Evolutionary conservation across 2,113 vertebrate genomes (phyloP).

Genomic region (Petromus typicus): DNA sequence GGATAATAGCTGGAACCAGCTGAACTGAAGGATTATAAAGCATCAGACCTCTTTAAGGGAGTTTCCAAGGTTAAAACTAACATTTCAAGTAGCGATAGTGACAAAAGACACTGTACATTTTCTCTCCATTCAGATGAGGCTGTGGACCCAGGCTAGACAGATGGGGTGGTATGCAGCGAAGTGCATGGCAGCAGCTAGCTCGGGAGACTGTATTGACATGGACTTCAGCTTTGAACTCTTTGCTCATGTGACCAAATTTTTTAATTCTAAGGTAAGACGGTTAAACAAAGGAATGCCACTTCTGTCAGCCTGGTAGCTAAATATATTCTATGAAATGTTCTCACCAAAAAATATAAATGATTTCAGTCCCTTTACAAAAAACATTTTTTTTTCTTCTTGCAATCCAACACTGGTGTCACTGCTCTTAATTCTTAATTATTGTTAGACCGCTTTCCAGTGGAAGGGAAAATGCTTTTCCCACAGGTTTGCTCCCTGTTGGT

Average conservation of each 20-base stretch:
- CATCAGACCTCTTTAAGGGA: not conserved
- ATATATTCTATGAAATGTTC: not conserved
- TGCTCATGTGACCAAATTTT: constrained; percentile 97
- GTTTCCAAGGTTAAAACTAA: not conserved
- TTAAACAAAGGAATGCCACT: not conserved
- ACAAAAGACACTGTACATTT: not conserved
- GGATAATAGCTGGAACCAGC: not conserved
- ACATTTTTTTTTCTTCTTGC: constrained; percentile 1
- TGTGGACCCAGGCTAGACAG: constrained; percentile 98
- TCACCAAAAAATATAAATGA: not conserved
- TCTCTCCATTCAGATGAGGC: constrained; percentile 91
- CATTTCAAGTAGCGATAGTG: not conserved
- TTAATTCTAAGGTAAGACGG: constrained; percentile 95
- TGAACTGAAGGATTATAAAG: not conserved
- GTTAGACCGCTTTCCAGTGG: not conserved
- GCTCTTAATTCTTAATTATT: not conserved
- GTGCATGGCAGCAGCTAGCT: constrained; percentile 91
- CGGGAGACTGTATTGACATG: constrained; percentile 89
- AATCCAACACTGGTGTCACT: not conserved
- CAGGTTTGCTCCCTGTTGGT: not conserved
- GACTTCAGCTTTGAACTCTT: constrained; percentile 99
- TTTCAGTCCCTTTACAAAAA: not conserved
- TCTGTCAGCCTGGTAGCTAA: not conserved
- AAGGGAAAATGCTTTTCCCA: not conserved
- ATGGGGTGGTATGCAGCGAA: constrained; percentile 97